Evolutionary conservation across 2,888 invertebrate genomes (phyloP), one percentile per base, ranked within the genome.

Genomic region (Netelia virgata): DNA sequence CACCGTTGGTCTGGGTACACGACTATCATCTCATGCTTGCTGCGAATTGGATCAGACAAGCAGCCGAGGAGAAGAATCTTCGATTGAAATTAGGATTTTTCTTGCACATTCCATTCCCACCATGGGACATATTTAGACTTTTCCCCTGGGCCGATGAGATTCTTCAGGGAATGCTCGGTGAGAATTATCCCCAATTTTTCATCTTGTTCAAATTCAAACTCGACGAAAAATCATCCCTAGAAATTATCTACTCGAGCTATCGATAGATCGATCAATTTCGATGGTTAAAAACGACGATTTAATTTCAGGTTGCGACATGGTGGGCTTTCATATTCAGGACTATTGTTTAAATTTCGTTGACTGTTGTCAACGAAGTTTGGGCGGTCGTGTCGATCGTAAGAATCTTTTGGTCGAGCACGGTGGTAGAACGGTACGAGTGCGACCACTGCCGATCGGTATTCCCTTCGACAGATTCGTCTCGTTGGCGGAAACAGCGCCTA

Each of bases 61-160:
- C 95, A 18, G 97, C 97, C 0, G 97, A 97, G 89, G 97, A 97
- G 90, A 96, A 96, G 88, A 95, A 96, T 81, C 94, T 98, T 28
- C 95, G 96, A 84, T 96, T 96, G 91, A 97, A 97, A 92, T 94
- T 98, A 86, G 98, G 98, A 41, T 98, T 98, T 94, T 98, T 98
- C 94, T 95, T 98, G 84, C 98, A 98, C 94, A 98, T 98, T 90
- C 98, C 98, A 0, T 98, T 98, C 93, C 98, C 98, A 14, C 97
- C 98, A 14, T 98, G 98, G 97, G 98, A 98, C 91, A 98, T 98
- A 88, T 98, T 97, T 93, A 95, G 98, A 84, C 94, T 98, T 72
- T 97, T 98, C 90, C 98, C 98, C 1, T 98, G 98, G 97, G 97
- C 97, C n/a, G 98, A 98, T 93, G 98, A 98, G 94, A 97, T 98